These are phyloP conservation scores for Pholis gunnellus DNA, from an alignment of 2,113 vertebrate genomes.

Conservation along the genomic window DNA sequence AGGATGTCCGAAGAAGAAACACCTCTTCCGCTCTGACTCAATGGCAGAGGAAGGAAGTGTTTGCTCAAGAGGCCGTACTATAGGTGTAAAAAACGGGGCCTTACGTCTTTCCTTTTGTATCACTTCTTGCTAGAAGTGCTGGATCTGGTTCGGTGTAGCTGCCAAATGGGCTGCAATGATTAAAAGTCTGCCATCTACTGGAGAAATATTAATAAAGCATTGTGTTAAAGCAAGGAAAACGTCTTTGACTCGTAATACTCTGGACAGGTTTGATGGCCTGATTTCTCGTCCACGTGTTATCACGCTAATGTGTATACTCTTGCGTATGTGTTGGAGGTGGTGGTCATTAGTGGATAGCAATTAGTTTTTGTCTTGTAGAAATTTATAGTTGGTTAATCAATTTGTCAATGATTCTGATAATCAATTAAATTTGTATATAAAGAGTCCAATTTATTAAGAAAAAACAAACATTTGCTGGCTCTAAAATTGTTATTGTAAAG, in stretches of 20 bases:
- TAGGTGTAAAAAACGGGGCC: not conserved
- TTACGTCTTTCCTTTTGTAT: not conserved
- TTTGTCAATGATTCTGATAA: too few species aligned
- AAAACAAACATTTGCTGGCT: not conserved
- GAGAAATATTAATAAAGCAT: constrained; percentile 25
- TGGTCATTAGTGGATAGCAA: not conserved
- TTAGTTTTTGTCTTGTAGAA: not conserved
- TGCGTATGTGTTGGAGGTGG: not conserved
- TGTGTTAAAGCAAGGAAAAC: not conserved
- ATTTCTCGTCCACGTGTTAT: not conserved
- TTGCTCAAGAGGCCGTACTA: not conserved
- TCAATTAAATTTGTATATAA: too few species aligned
- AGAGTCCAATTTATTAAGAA: not conserved
- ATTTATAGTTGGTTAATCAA: not conserved
- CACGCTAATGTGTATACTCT: not conserved
- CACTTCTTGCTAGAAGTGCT: not conserved
- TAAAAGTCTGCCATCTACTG: constrained; percentile 63
- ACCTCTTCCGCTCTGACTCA: constrained; percentile 27
- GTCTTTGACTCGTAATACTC: not conserved
- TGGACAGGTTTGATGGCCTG: not conserved
- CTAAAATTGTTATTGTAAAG: not conserved
- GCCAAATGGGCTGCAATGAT: not conserved
- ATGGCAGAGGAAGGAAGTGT: constrained; percentile 33
- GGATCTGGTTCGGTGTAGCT: not conserved
- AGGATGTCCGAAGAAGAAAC: constrained; percentile 29